phyloP scores from a whole-genome alignment of 2,888 invertebrate genomes.

The Cosmopolites sordidus region DNA sequence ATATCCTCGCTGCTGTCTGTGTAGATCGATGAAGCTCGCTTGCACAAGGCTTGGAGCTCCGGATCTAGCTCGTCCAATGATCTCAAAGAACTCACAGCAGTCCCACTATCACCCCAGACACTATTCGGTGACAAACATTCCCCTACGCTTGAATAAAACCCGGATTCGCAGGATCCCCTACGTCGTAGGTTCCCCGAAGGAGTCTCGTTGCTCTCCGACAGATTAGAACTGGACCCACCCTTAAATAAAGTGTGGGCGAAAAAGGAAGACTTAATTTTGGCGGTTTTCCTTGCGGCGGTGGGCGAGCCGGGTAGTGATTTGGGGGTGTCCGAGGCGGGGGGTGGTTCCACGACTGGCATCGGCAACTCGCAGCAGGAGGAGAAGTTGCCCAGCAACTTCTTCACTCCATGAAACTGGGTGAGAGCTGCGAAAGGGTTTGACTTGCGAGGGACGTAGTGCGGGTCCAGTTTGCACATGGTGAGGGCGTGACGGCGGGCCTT shows the following conservation, averaged over 20 bases:
- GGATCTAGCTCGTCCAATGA: constrained; percentile 59
- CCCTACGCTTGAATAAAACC: constrained; percentile 84
- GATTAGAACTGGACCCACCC: constrained; percentile 45
- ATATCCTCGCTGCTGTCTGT: constrained; percentile 85
- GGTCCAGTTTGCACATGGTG: constrained; percentile 80
- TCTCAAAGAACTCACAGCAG: constrained; percentile 55
- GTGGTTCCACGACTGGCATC: constrained; percentile 56
- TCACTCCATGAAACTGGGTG: constrained; percentile 73
- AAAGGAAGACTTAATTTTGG: constrained; percentile 48
- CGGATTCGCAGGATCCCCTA: constrained; percentile 83
- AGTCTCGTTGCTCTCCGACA: constrained; percentile 38
- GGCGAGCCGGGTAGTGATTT: constrained; percentile 55
- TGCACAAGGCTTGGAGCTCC: constrained; percentile 56
- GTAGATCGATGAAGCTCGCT: constrained; percentile 75
- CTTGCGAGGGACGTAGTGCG: constrained; percentile 70
- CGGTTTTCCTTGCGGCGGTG: constrained; percentile 46
- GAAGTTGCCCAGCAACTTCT: constrained; percentile 76
- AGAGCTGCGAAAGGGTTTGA: constrained; percentile 72
- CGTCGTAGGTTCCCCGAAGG: constrained; percentile 51
- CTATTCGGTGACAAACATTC: constrained; percentile 47
- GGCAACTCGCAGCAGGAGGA: constrained; percentile 76
- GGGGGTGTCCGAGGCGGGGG: constrained; percentile 41
- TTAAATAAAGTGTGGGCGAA: constrained; percentile 55
- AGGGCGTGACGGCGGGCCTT: constrained; percentile 69
- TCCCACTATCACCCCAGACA: constrained; percentile 54